phyloP scores from a whole-genome alignment of 1,140 invertebrate species.

The Drosophila pruinosa region DNA sequence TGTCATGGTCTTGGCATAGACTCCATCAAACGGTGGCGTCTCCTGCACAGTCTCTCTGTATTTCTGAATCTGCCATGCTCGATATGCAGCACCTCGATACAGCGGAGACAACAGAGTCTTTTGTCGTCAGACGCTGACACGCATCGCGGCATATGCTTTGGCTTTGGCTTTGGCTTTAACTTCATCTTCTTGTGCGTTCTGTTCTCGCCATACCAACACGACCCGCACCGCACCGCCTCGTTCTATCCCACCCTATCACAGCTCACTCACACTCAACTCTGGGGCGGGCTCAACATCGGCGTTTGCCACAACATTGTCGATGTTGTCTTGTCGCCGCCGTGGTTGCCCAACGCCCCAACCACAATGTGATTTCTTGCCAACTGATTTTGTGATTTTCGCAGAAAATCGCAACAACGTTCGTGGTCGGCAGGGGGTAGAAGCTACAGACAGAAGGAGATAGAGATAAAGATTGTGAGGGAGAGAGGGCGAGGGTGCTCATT shows the following conservation, averaged over 20 bases:
- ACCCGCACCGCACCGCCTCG: not conserved
- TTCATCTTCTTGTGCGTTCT: slow-evolving; percentile 30
- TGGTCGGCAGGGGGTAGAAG: not conserved
- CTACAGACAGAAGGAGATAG: no score
- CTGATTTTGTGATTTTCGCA: slow-evolving; percentile 78
- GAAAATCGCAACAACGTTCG: slow-evolving; percentile 50
- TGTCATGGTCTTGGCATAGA: slow-evolving; percentile 24
- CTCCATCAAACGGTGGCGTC: slow-evolving; percentile 26
- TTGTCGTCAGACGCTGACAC: slow-evolving; percentile 50
- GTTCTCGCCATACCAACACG: slow-evolving; percentile 38
- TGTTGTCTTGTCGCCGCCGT: slow-evolving; percentile 34
- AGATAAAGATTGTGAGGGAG: no score
- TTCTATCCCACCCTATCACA: not conserved
- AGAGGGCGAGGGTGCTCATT: slow-evolving; percentile 53
- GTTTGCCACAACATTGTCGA: slow-evolving; percentile 43
- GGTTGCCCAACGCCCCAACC: slow-evolving; percentile 20
- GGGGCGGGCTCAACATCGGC: not conserved
- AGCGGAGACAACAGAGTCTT: slow-evolving; percentile 18
- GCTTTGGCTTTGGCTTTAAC: slow-evolving; percentile 27
- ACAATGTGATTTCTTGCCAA: slow-evolving; percentile 73
- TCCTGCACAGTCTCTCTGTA: not conserved
- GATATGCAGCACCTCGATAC: slow-evolving; percentile 38
- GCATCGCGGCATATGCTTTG: slow-evolving; percentile 72
- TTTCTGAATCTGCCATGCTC: slow-evolving; percentile 22
- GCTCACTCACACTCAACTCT: not conserved